Conservation (phyloP, 2,797 vertebrate genomes). For the Microctenopoma stevenorrisi region DNA sequence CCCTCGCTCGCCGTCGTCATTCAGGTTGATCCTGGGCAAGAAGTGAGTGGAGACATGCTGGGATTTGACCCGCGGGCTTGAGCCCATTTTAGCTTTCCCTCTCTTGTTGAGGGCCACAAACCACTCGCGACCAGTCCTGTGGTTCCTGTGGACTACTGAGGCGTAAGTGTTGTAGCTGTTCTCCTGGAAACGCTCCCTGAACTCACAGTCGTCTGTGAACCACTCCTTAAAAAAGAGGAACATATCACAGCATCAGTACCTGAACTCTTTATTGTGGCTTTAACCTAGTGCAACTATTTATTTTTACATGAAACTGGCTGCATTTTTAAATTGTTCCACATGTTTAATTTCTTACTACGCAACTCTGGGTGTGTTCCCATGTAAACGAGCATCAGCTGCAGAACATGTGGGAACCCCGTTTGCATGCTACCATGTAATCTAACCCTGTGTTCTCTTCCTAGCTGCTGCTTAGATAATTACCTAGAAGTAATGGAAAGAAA, state of each 20-base stretch:
- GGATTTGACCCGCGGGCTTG: conserved; percentile 92
- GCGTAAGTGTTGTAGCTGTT: conserved; percentile 99
- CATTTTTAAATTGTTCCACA: not conserved
- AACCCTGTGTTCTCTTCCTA: conserved; percentile 2
- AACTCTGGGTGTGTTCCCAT: not conserved
- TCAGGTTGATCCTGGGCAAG: conserved; percentile 88
- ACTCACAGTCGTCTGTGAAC: conserved; percentile 95
- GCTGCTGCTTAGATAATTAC: conserved; percentile 21
- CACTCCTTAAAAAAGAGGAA: conserved; percentile 79
- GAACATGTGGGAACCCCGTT: conserved; percentile 17
- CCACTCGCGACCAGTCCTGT: conserved; percentile 89
- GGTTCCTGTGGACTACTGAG: conserved; percentile 89
- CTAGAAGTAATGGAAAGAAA: conserved; percentile 13
- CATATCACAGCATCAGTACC: not conserved
- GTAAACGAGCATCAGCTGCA: conserved; percentile 1
- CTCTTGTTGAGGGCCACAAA: conserved; percentile 96
- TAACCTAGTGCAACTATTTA: not conserved
- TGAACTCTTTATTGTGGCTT: not conserved
- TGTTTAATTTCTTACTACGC: not conserved
- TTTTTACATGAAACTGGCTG: not conserved
- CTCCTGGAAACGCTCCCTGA: conserved; percentile 97
- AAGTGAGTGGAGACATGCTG: conserved; percentile 97
- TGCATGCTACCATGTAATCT: conserved; percentile 26
- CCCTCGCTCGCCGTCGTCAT: conserved; percentile 80
- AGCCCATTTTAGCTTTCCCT: conserved; percentile 95